Percentiles rank a stretch among this genome's conserved stretches.
Evolutionary conservation across 1,140 invertebrate species (phyloP).

Genomic region (Pygmarrhopalites habei): DNA sequence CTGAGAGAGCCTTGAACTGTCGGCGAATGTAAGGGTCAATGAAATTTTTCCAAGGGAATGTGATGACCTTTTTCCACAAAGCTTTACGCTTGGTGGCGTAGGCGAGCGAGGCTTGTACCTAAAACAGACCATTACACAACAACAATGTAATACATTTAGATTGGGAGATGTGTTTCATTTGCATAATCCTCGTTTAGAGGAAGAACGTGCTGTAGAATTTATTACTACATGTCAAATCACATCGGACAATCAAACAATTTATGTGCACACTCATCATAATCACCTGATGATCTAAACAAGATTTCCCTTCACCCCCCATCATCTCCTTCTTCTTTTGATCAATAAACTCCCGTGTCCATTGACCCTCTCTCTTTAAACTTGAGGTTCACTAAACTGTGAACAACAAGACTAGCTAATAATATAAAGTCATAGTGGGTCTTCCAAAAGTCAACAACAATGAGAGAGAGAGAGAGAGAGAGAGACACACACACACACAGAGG

Average conservation of each 20-base stretch:
- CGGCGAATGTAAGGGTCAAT: slow-evolving; percentile 42
- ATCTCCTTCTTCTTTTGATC: too few species aligned
- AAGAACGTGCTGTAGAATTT: neutral
- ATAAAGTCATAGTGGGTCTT: too few species aligned
- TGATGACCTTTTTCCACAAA: slow-evolving; percentile 19
- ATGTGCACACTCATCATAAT: neutral
- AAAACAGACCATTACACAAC: neutral
- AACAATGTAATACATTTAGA: neutral
- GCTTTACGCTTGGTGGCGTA: slow-evolving; percentile 1
- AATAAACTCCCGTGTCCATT: too few species aligned
- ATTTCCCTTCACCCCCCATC: too few species aligned
- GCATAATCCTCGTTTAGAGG: neutral
- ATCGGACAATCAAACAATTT: neutral
- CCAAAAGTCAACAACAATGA: too few species aligned
- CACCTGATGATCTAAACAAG: neutral
- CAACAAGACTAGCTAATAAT: too few species aligned
- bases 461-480: too few species aligned
- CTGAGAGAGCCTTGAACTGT: slow-evolving; percentile 46
- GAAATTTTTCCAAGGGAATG: slow-evolving; percentile 44
- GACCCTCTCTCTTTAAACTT: too few species aligned
- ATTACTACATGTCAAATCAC: too few species aligned
- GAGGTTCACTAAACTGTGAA: too few species aligned
- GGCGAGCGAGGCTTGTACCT: slow-evolving; percentile 6
- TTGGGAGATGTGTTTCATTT: neutral
- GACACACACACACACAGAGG: too few species aligned